These are phyloP conservation scores for Drosophila ambigua DNA, from an alignment of 1,140 invertebrate genomes.

Conservation along the genomic window DNA sequence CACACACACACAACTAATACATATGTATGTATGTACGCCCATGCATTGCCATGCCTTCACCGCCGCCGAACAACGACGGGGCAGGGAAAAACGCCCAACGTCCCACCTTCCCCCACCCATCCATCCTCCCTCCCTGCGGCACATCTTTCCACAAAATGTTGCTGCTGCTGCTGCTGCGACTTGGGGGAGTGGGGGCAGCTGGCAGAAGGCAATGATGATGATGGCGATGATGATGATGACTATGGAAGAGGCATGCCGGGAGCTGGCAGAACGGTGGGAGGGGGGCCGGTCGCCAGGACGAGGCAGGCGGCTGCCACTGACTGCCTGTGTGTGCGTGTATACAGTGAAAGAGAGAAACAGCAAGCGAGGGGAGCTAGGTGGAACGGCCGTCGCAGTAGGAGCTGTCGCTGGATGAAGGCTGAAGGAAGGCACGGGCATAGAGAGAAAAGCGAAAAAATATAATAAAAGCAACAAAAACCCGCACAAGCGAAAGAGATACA, in stretches of 20 bases:
- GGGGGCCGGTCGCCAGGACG: slow-evolving; percentile 46
- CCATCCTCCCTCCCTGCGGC: background rate
- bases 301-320: slow-evolving; percentile 20
- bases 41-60: slow-evolving; percentile 43
- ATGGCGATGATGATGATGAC: slow-evolving; percentile 38
- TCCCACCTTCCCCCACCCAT: slow-evolving; percentile 33
- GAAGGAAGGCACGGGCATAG: slow-evolving; percentile 38
- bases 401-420: slow-evolving; percentile 27
- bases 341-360: background rate
- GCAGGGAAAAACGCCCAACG: slow-evolving; percentile 44
- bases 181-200: slow-evolving; percentile 27
- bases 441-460: slow-evolving; percentile 76
- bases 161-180: slow-evolving; percentile 44
- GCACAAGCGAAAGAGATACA: slow-evolving; percentile 77
- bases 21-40: slow-evolving; percentile 6
- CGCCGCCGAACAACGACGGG: slow-evolving; percentile 45
- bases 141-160: slow-evolving; percentile 34
- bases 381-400: slow-evolving; percentile 7
- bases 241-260: slow-evolving; percentile 44
- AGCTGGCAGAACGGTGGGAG: slow-evolving; percentile 25
- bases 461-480: slow-evolving; percentile 79
- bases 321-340: slow-evolving; percentile 13
- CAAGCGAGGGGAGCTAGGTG: slow-evolving; percentile 1
- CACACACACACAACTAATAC: slow-evolving; percentile 24
- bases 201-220: slow-evolving; percentile 33